A percentile compares a stretch with the other conserved stretches of the same genome.
Conservation (phyloP, 2,113 vertebrate genomes). For the Procapra przewalskii region DNA sequence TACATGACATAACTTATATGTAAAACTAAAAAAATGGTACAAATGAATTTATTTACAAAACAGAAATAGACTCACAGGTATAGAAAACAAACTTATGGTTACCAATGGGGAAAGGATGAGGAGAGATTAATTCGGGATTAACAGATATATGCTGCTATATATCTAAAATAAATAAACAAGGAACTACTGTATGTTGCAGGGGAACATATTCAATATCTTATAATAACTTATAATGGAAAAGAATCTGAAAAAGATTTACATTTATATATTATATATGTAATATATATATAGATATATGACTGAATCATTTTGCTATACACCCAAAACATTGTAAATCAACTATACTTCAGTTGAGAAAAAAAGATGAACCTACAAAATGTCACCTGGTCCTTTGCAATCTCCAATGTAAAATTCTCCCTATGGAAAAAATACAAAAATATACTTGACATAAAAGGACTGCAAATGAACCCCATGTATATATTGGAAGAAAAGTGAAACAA, state of each 20-base stretch:
- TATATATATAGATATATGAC: background rate
- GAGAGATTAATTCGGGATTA: background rate
- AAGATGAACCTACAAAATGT: background rate
- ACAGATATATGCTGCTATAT: background rate
- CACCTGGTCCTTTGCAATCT: background rate
- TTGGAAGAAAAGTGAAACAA: background rate
- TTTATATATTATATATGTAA: background rate
- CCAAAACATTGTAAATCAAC: background rate
- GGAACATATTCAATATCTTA: background rate
- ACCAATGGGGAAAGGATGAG: background rate
- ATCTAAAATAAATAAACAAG: background rate
- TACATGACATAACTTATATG: background rate
- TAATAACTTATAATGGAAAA: background rate
- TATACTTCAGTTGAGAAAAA: background rate
- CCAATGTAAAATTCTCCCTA: background rate
- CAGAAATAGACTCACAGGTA: background rate
- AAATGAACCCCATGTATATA: background rate
- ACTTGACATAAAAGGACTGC: background rate
- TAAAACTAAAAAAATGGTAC: background rate
- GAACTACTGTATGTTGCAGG: background rate
- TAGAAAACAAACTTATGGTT: background rate
- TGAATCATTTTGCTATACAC: background rate
- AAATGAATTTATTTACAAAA: background rate
- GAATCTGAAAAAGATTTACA: background rate
- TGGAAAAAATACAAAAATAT: background rate